A percentile compares a stretch with the other conserved stretches of the same genome.
phyloP scores from a whole-genome alignment of 37 sponge, comb jelly and placozoan genomes.

The Chondrosia reniformis region DNA sequence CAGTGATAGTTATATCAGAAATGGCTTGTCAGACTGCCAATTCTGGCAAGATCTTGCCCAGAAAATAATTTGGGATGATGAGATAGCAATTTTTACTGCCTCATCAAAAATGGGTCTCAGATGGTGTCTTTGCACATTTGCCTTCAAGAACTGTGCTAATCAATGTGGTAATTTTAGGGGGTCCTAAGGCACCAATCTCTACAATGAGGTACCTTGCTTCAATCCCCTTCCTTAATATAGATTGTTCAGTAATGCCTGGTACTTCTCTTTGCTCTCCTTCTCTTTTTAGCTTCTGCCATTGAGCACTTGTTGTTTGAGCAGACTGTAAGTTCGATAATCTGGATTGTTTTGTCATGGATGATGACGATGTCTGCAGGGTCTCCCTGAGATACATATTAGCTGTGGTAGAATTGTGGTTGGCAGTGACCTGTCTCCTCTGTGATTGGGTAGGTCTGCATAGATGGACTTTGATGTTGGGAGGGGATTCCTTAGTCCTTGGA shows the following conservation, averaged over 20 bases:
- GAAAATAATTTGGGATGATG: background rate
- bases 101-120: background rate
- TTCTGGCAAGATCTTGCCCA: background rate
- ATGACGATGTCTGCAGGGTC: background rate
- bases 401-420: background rate
- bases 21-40: background rate
- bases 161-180: too few species aligned
- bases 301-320: background rate
- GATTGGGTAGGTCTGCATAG: background rate
- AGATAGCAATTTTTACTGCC: background rate
- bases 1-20: background rate
- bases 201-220: background rate
- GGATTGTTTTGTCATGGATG: background rate
- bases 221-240: background rate
- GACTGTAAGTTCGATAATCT: background rate
- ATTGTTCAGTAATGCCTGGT: background rate
- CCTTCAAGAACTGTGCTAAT: background rate
- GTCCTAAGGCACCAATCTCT: background rate
- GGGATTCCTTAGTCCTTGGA: background rate
- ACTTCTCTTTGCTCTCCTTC: background rate
- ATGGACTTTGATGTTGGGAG: background rate
- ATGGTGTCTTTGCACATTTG: background rate
- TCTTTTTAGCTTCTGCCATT: background rate
- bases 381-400: background rate
- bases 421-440: background rate